These are phyloP conservation scores for Clarias platycephalus DNA, from an alignment of 2,797 vertebrate genomes.

Conservation along the genomic window DNA sequence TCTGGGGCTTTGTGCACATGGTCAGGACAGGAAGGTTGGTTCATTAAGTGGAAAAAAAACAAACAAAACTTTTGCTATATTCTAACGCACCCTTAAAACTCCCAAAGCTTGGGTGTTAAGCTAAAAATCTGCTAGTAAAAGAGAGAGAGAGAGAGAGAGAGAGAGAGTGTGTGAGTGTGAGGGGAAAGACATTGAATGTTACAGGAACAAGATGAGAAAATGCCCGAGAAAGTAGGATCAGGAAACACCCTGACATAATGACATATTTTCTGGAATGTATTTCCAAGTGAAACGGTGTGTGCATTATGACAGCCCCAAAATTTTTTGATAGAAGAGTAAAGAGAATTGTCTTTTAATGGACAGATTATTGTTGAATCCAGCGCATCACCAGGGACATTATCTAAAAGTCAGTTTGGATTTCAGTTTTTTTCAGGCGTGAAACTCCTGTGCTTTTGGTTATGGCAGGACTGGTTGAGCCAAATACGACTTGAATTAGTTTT, in stretches of 20 bases:
- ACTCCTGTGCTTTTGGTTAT: too few species aligned
- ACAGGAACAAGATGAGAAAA: neutral
- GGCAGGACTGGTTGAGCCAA: too few species aligned
- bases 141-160: too few species aligned
- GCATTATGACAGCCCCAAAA: neutral
- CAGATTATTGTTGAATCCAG: too few species aligned
- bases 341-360: neutral
- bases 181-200: neutral
- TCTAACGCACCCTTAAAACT: neutral
- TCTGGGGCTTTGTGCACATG: neutral
- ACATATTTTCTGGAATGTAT: neutral
- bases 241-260: neutral
- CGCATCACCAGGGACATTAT: too few species aligned
- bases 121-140: neutral
- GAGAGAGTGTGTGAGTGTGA: too few species aligned
- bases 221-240: neutral
- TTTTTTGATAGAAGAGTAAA: neutral
- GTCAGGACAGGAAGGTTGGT: neutral
- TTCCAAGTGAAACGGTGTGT: neutral
- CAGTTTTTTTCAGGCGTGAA: too few species aligned
- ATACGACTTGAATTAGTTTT: too few species aligned
- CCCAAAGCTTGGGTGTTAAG: neutral
- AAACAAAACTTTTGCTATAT: neutral
- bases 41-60: neutral
- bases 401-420: too few species aligned